Evolutionary conservation across 2,113 vertebrate genomes (phyloP).

Genomic region (Mesembrinibis cayennensis): DNA sequence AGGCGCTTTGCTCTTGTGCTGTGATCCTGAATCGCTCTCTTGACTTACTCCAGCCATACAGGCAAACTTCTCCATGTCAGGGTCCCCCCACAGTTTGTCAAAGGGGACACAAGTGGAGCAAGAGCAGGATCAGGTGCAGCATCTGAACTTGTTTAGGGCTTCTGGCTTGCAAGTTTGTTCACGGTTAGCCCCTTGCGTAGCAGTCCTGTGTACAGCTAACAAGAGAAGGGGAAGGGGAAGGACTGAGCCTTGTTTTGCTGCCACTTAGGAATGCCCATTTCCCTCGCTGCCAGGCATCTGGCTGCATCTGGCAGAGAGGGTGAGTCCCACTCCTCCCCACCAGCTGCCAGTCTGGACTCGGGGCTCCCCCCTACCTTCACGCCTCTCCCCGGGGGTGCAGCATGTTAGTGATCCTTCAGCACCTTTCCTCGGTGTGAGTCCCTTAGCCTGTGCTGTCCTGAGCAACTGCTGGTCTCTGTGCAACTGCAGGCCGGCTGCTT

Average conservation of each 20-base stretch:
- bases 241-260: background rate
- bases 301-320: background rate
- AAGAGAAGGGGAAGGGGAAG: background rate
- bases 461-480: background rate
- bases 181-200: background rate
- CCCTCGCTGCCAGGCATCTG: background rate
- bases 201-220: background rate
- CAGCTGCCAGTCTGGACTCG: background rate
- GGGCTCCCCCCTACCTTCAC: background rate
- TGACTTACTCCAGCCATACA: background rate
- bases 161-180: background rate
- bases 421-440: background rate
- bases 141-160: background rate
- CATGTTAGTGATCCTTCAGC: background rate
- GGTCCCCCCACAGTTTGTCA: background rate
- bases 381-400: background rate
- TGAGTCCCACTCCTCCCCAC: background rate
- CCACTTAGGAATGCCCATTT: background rate
- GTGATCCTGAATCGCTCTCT: background rate
- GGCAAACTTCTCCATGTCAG: background rate
- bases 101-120: background rate
- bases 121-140: background rate
- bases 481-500: background rate
- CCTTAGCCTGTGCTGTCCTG: background rate
- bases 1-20: background rate